Evolutionary conservation across 2,113 vertebrate genomes (phyloP).

Genomic region (Cyprinus carpio): DNA sequence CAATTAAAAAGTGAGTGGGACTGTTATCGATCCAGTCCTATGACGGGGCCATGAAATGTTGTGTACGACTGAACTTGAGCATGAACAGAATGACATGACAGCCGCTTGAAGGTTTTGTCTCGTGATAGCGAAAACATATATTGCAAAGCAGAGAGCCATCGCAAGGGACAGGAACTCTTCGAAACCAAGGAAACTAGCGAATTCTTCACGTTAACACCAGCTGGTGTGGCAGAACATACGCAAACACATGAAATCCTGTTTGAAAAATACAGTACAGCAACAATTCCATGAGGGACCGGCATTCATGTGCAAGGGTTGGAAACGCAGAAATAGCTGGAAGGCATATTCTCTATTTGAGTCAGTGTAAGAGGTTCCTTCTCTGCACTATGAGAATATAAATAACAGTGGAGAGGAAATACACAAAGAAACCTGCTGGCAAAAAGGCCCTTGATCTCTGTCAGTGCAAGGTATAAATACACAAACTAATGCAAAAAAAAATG

Average conservation of each 20-base stretch:
- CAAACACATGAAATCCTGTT: slow-evolving; percentile 30
- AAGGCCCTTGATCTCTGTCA: slow-evolving; percentile 58
- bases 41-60: not conserved
- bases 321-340: slow-evolving; percentile 48
- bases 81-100: not conserved
- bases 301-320: slow-evolving; percentile 29
- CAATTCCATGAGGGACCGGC: slow-evolving; percentile 24
- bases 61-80: not conserved
- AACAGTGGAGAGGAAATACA: slow-evolving; percentile 14
- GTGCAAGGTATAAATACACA: slow-evolving; percentile 50
- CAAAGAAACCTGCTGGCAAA: slow-evolving; percentile 44
- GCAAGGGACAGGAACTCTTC: not conserved
- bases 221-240: not conserved
- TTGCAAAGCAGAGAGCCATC: not conserved
- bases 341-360: slow-evolving; percentile 49
- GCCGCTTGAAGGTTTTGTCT: not conserved
- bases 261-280: slow-evolving; percentile 37
- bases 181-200: not conserved
- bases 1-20: slow-evolving; percentile 34
- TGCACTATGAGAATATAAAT: slow-evolving; percentile 41
- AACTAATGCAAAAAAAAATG: slow-evolving; percentile 46
- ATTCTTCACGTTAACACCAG: not conserved
- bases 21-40: slow-evolving; percentile 31
- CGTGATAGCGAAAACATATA: not conserved
- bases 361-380: slow-evolving; percentile 41